phyloP scores from a whole-genome alignment of 2,888 invertebrate species.

The Schizotus pectinicornis region DNA sequence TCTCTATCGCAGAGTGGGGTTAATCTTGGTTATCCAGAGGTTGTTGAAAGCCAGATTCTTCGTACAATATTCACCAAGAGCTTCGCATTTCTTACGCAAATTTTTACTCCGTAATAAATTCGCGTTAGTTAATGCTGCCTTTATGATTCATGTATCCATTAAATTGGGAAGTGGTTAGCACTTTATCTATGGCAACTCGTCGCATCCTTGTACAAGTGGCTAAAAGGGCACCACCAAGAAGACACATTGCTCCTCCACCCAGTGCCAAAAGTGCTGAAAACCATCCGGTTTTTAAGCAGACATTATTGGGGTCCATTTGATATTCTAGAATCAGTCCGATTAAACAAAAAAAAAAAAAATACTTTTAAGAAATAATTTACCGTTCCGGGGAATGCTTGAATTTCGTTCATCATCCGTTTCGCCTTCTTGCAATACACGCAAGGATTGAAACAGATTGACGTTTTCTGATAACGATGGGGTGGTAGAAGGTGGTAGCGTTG shows the following conservation, averaged over 20 bases:
- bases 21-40: background rate
- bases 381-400: slow-evolving; percentile 25
- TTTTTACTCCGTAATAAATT: background rate
- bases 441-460: slow-evolving; percentile 86
- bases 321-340: slow-evolving; percentile 34
- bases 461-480: slow-evolving; percentile 76
- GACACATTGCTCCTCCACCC: slow-evolving; percentile 64
- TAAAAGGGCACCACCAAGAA: slow-evolving; percentile 74
- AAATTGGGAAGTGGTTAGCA: slow-evolving; percentile 51
- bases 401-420: slow-evolving; percentile 68
- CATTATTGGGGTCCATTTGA: slow-evolving; percentile 49
- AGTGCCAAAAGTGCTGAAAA: slow-evolving; percentile 62
- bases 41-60: background rate
- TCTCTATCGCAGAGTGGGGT: too few species aligned
- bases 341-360: background rate
- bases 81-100: too few species aligned
- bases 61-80: too few species aligned
- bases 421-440: slow-evolving; percentile 86
- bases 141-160: slow-evolving; percentile 59
- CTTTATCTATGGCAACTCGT: slow-evolving; percentile 61
- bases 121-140: slow-evolving; percentile 54
- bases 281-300: slow-evolving; percentile 61
- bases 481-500: slow-evolving; percentile 44
- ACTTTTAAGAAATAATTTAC: background rate
- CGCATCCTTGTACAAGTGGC: slow-evolving; percentile 79